These are phyloP conservation scores for Antechinus stuartii DNA, from an alignment of 2,113 vertebrate species.

Conservation along the genomic window DNA sequence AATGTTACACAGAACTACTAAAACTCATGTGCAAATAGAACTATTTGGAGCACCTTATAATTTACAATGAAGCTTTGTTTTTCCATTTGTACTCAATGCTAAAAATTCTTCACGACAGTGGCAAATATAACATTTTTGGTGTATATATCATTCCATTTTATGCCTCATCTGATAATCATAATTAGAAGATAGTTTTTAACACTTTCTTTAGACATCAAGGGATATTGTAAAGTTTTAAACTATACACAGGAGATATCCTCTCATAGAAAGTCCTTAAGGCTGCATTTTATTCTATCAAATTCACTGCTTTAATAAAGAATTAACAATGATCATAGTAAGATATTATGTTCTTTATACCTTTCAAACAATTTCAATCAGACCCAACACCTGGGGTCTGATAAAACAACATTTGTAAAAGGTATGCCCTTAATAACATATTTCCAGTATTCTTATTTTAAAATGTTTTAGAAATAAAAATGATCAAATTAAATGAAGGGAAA, in stretches of 20 bases:
- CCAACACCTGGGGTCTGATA: not conserved
- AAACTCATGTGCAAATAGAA: not conserved
- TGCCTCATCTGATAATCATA: not conserved
- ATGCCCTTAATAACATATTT: not conserved
- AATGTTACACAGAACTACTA: not conserved
- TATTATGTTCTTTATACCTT: not conserved
- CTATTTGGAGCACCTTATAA: not conserved
- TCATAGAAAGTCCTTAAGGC: not conserved
- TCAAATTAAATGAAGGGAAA: not conserved
- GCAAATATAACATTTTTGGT: not conserved
- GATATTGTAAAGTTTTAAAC: not conserved
- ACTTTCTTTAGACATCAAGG: not conserved
- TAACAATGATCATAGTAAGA: not conserved
- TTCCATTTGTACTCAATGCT: not conserved
- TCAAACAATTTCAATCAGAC: not conserved
- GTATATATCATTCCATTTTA: not conserved
- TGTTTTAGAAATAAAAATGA: not conserved
- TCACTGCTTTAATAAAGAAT: not conserved
- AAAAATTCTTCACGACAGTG: not conserved
- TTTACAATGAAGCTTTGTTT: not conserved
- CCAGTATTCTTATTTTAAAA: not conserved
- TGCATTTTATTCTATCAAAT: not conserved
- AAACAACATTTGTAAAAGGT: not conserved
- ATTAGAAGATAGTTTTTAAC: not conserved
- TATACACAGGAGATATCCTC: not conserved